phyloP scores from a whole-genome alignment of 2,888 invertebrate species.

The Lamellibrachia satsuma region DNA sequence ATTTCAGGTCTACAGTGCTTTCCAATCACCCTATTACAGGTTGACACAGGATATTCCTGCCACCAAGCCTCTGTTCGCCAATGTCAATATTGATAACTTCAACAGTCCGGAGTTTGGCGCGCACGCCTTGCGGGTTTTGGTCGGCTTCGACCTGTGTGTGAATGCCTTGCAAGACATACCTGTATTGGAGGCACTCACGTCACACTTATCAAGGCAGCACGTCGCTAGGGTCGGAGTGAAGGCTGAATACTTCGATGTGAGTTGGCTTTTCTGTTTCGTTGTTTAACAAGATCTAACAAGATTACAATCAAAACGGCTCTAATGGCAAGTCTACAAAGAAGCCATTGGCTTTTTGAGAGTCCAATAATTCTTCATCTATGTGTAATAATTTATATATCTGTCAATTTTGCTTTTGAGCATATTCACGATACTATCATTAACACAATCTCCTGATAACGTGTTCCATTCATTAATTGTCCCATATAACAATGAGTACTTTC shows the following conservation, averaged over 20 bases:
- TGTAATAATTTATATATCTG: no score
- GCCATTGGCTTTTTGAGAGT: no score
- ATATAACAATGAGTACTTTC: no score
- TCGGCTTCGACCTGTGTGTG: neutral
- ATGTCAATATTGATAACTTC: neutral
- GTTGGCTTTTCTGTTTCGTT: neutral
- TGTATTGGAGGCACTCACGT: neutral
- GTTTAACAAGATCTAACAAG: no score
- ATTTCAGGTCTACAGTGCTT: no score
- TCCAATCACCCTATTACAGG: neutral
- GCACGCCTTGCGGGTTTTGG: neutral
- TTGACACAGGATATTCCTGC: neutral
- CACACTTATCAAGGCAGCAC: neutral
- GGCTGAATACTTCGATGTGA: neutral
- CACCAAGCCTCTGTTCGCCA: neutral
- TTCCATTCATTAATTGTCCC: no score
- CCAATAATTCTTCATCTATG: no score
- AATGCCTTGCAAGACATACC: neutral
- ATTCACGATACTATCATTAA: no score
- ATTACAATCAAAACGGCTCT: no score
- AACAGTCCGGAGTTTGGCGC: neutral
- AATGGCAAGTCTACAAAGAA: no score
- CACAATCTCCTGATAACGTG: no score
- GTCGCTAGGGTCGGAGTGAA: neutral
- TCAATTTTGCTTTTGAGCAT: no score